Base-by-base conservation (phyloP, 2,888 invertebrate genomes). In the Thyatira batis region DNA sequence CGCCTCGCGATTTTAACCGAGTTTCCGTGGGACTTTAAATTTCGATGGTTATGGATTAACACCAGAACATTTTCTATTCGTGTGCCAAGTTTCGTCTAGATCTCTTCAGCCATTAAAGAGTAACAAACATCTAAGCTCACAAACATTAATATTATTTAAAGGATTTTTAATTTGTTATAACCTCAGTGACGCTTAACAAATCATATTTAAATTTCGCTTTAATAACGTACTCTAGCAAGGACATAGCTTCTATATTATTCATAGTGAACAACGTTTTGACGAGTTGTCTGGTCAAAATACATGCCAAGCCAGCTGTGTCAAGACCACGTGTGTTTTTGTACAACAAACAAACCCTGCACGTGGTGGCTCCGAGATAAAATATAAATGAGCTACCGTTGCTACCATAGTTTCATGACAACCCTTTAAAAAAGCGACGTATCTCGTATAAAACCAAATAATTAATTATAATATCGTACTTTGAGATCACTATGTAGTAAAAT, bases 251-350 rank as follows among this genome's bases (percentile, higher is more conserved):
- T 39, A 39, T 5, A 17, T 39, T 39, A 39, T 39, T 39, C 17
- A 39, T 8, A 39, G 13, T 8, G 11, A 11, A 23, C 6, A 23
- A 23, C 21, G 11, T 13, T 13, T 9, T 46, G 3, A 13, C 45
- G 23, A 13, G n/a, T 46, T 13, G 25, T 13, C 9, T 13, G 53
- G 65, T 54, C 60, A 60, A 67, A 67, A 72, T 67, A 60, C 57
- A 73, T 69, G 61, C 62, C 50, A 49, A 57, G 59, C 67, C 82
- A 82, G 81, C 80, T 80, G 82, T 76, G 79, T 78, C 72, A 77
- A 77, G 80, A 76, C 65, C 82, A 76, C 80, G 77, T 82, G 81
- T 73, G 63, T 69, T 69, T 69, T 67, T 73, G 67, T 77, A 72
- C 65, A 75, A 71, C 73, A 63, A 71, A 64, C 64, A 64, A 63